phyloP scores from a whole-genome alignment of 2,888 invertebrate species.

The Xanthostigma xanthostigma region DNA sequence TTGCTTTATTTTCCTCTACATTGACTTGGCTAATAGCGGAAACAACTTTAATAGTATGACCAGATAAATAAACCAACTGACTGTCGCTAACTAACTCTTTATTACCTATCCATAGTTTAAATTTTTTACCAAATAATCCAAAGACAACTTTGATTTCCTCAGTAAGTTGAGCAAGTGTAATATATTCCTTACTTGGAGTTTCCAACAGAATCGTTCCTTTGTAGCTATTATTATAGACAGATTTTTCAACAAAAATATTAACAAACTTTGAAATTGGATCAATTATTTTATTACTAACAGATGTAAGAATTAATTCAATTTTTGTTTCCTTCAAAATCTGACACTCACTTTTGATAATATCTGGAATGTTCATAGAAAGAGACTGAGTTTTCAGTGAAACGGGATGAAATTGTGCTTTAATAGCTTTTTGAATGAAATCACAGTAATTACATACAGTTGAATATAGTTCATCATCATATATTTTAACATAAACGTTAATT shows the following conservation, averaged over 20 bases:
- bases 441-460: slow-evolving; percentile 54
- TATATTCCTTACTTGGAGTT: slow-evolving; percentile 38
- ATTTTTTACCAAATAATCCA: slow-evolving; percentile 48
- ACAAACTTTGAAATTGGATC: too few species aligned
- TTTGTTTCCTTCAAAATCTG: slow-evolving; percentile 54
- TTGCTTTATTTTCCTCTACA: background rate
- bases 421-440: slow-evolving; percentile 64
- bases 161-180: slow-evolving; percentile 37
- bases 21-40: slow-evolving; percentile 7
- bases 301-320: slow-evolving; percentile 37
- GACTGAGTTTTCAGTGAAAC: slow-evolving; percentile 32
- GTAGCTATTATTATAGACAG: slow-evolving; percentile 6
- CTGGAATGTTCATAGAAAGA: slow-evolving; percentile 47
- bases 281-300: too few species aligned
- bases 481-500: slow-evolving; percentile 64
- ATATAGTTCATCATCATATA: slow-evolving; percentile 41
- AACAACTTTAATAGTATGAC: slow-evolving; percentile 34
- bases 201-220: slow-evolving; percentile 57
- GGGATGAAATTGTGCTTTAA: slow-evolving; percentile 60
- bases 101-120: slow-evolving; percentile 35
- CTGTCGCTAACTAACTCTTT: slow-evolving; percentile 25
- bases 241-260: too few species aligned
- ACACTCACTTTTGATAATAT: slow-evolving; percentile 24
- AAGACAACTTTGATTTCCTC: slow-evolving; percentile 48
- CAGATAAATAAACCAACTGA: slow-evolving; percentile 26